These are phyloP conservation scores for Bradynema listronoti DNA, from an alignment of 1,140 invertebrate species.

Conservation along the genomic window DNA sequence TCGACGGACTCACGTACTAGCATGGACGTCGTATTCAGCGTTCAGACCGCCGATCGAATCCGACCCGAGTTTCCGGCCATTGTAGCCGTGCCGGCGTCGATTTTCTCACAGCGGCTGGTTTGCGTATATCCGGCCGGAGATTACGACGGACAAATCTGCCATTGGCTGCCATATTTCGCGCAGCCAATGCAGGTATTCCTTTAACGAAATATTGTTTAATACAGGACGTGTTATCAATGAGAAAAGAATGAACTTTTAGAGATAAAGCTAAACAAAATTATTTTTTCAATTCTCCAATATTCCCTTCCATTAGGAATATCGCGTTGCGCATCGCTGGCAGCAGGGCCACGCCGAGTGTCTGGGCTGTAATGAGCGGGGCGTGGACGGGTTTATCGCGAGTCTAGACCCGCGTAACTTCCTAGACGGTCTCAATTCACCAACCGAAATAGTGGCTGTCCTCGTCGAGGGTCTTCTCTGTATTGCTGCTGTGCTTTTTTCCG, in stretches of 20 bases:
- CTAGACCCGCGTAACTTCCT: constrained; percentile 39
- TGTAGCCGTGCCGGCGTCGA: constrained; percentile 22
- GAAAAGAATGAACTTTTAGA: too few species aligned
- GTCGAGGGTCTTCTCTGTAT: constrained; percentile 33
- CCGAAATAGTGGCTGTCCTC: constrained; percentile 35
- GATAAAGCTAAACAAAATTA: too few species aligned
- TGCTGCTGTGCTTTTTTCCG: constrained; percentile 24
- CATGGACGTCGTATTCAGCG: constrained; percentile 40
- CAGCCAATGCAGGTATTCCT: constrained; percentile 23
- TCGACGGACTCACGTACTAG: constrained; percentile 25
- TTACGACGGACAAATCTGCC: constrained; percentile 26
- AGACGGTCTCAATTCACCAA: constrained; percentile 40
- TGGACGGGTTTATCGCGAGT: constrained; percentile 11
- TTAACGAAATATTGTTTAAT: too few species aligned
- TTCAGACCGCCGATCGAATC: constrained; percentile 13
- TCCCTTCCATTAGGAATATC: constrained; percentile 1
- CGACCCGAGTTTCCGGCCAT: constrained; percentile 15
- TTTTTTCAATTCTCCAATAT: too few species aligned
- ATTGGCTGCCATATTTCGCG: constrained; percentile 33
- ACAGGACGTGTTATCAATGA: too few species aligned
- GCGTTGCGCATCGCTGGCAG: constrained; percentile 31
- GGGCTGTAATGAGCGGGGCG: constrained; percentile 33
- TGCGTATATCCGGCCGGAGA: constrained; percentile 47
- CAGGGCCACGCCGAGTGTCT: constrained; percentile 25
- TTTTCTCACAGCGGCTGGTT: constrained; percentile 26